phyloP scores from a whole-genome alignment of 1,140 invertebrate genomes.

The Drosophila quadrilineata region DNA sequence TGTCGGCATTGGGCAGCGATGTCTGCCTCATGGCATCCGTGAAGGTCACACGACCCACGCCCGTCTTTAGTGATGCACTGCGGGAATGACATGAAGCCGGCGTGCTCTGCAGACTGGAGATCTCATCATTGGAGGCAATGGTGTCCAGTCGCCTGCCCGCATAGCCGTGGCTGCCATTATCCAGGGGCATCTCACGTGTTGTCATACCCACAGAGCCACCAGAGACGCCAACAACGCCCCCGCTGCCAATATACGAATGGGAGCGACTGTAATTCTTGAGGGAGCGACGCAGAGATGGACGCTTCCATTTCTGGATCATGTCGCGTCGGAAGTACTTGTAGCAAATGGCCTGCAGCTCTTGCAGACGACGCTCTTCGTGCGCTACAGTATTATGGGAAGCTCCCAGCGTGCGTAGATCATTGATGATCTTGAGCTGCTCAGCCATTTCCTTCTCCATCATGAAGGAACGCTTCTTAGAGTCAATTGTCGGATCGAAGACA shows the following conservation, averaged over 20 bases:
- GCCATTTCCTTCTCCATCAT: constrained; percentile 99
- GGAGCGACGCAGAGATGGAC: constrained; percentile 67
- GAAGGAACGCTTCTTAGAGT: constrained; percentile 93
- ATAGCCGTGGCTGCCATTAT: constrained; percentile 59
- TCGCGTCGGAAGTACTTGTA: constrained; percentile 92
- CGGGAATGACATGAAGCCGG: constrained; percentile 87
- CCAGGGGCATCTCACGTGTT: constrained; percentile 44
- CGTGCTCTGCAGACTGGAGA: constrained; percentile 86
- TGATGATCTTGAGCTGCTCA: constrained; percentile 96
- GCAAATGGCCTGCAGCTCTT: constrained; percentile 94
- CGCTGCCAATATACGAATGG: constrained; percentile 69
- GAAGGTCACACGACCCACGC: constrained; percentile 69
- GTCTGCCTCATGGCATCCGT: constrained; percentile 83
- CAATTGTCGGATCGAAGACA: constrained; percentile 92
- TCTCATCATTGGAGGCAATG: constrained; percentile 78
- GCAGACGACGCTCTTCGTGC: constrained; percentile 93
- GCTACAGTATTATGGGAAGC: constrained; percentile 96
- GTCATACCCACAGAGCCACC: constrained; percentile 19
- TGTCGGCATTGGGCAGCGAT: constrained; percentile 87
- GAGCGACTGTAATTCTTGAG: constrained; percentile 75
- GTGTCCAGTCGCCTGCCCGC: constrained; percentile 65
- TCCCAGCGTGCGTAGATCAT: constrained; percentile 93
- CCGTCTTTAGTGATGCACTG: constrained; percentile 87
- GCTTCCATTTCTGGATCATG: constrained; percentile 80
- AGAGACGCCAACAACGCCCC: constrained; percentile 19